Conservation (phyloP, 2,888 invertebrate species). For the Athetis lepigone region DNA sequence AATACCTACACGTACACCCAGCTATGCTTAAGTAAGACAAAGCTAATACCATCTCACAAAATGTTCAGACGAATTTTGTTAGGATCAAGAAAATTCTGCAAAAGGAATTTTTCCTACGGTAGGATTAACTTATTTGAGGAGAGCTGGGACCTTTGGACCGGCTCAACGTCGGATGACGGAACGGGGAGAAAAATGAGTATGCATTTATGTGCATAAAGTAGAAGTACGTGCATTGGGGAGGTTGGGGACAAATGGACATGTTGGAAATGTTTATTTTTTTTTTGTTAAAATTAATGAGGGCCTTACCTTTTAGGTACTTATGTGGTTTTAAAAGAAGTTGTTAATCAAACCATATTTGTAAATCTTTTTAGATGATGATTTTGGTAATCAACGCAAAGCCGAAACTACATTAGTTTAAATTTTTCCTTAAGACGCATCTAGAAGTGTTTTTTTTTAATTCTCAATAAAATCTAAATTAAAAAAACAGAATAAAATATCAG, state of each 20-base stretch:
- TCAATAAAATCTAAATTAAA: too few relatives aligned
- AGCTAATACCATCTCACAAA: conserved; percentile 17
- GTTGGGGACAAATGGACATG: conserved; percentile 32
- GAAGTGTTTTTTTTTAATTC: too few relatives aligned
- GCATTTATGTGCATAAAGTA: conserved; percentile 55
- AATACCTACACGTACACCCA: neutral
- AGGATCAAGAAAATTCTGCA: conserved; percentile 30
- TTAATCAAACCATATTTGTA: too few relatives aligned
- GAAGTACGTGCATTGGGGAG: conserved; percentile 40
- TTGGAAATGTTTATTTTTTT: conserved; percentile 11
- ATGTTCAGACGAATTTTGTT: conserved; percentile 17
- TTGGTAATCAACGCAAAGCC: too few relatives aligned
- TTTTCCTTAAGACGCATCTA: too few relatives aligned
- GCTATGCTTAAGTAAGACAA: conserved; percentile 21
- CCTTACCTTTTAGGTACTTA: conserved; percentile 2
- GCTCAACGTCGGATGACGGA: conserved; percentile 28
- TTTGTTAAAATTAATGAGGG: neutral
- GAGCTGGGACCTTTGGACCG: conserved; percentile 27
- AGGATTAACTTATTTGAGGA: conserved; percentile 51
- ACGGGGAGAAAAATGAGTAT: conserved; percentile 50
- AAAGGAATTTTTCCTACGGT: conserved; percentile 44
- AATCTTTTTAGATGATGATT: too few relatives aligned
- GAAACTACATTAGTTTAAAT: too few relatives aligned
- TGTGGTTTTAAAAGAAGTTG: conserved; percentile 17
- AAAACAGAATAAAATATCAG: too few relatives aligned